Evolutionary conservation across 2,113 vertebrate species (phyloP).

Genomic region (Platysternon megacephalum): DNA sequence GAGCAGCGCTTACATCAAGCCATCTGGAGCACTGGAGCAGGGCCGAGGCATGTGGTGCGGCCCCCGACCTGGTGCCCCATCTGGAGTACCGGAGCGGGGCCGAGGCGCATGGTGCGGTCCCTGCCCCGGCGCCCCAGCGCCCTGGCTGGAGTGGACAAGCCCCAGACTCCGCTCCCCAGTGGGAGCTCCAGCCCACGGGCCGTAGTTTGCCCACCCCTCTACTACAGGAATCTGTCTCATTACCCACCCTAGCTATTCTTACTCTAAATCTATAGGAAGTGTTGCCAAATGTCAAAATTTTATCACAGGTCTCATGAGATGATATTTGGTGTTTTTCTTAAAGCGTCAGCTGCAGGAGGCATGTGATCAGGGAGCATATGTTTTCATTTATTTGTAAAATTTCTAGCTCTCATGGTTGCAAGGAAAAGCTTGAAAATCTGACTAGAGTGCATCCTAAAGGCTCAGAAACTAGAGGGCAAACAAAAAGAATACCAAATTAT

Average conservation of each 20-base stretch:
- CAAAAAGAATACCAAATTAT: not conserved
- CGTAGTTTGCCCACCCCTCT: not conserved
- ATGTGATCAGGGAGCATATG: not conserved
- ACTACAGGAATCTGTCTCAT: not conserved
- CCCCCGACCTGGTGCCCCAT: too few species aligned
- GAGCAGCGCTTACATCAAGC: too few species aligned
- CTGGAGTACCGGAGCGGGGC: too few species aligned
- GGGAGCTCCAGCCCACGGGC: not conserved
- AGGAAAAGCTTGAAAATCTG: not conserved
- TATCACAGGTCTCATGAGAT: not conserved
- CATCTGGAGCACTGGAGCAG: too few species aligned
- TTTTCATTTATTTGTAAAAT: not conserved
- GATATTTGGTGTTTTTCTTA: not conserved
- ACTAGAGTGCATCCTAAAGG: not conserved
- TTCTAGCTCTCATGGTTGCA: not conserved
- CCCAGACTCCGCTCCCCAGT: too few species aligned
- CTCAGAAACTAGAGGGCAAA: not conserved
- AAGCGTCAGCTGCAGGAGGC: not conserved
- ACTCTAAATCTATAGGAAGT: rapidly evolving
- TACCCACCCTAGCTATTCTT: not conserved
- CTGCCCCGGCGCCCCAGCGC: too few species aligned
- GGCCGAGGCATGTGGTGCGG: too few species aligned
- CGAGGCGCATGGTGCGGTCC: too few species aligned
- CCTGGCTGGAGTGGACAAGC: too few species aligned
- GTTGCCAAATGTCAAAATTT: not conserved